phyloP scores from a whole-genome alignment of 2,888 invertebrate species.

The Leptopilina syphax region DNA sequence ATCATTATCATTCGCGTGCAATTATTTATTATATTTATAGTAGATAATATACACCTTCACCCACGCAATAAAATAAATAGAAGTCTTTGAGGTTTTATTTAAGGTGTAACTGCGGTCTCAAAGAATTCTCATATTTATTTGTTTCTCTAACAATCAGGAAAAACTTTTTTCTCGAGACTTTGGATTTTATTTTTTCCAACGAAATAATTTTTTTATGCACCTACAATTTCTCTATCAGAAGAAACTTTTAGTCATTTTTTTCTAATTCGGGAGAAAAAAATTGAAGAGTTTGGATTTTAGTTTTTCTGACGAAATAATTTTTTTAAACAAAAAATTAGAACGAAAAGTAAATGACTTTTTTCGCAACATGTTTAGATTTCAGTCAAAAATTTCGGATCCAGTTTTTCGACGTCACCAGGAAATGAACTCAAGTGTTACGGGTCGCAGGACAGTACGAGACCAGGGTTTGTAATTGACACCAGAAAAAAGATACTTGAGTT shows the following conservation, averaged over 20 bases:
- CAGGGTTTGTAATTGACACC: constrained; percentile 13
- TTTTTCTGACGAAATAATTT: too few species aligned
- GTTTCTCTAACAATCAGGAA: not conserved
- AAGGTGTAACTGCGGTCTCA: constrained; percentile 57
- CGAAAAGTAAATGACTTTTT: too few species aligned
- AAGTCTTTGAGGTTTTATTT: constrained; percentile 59
- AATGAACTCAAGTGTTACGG: constrained; percentile 37
- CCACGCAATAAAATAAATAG: constrained; percentile 56
- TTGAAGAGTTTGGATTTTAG: not conserved
- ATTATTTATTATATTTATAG: constrained; percentile 9
- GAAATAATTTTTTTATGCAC: too few species aligned
- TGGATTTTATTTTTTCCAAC: too few species aligned
- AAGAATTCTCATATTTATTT: constrained; percentile 52
- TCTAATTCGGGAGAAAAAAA: not conserved
- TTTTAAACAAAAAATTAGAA: too few species aligned
- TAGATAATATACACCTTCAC: constrained; percentile 42
- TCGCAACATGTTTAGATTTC: too few species aligned
- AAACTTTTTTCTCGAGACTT: too few species aligned
- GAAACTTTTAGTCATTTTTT: too few species aligned
- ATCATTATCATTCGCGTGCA: not conserved
- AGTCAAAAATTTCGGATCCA: not conserved
- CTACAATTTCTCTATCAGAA: not conserved
- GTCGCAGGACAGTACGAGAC: constrained; percentile 27
- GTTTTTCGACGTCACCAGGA: not conserved
- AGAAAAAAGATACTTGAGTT: constrained; percentile 30